Base-by-base conservation (phyloP, 2,113 vertebrate genomes). In the Proteles cristata region DNA sequence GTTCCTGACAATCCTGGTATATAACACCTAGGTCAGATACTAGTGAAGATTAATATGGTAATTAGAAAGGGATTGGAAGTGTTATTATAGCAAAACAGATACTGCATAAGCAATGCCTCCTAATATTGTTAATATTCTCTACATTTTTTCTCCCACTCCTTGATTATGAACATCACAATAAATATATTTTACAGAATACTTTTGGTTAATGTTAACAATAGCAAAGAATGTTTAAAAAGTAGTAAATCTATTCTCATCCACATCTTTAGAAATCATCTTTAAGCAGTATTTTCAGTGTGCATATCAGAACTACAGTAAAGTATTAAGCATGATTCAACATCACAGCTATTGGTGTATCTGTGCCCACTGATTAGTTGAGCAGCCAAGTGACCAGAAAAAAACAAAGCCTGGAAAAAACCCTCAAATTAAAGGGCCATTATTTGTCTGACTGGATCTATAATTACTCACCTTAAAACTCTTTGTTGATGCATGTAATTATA, bases 11-110 rank as follows among this genome's bases (percentile, higher is more conserved):
- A 96, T 86, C 76, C 81, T 93, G 89, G 77, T 94, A 89, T 93
- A 87, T 89, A 95, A 98, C 68, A 97, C 85, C 28, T 97, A 89
- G 93, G 92, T 97, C 94, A 97, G 90, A 94, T 66, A 79, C 93
- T 94, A 97, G 94, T 84, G 85, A 98, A 98, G 97, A 98, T 98
- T 97, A 98, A 98, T 98, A 97, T 63, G 53, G 2, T 96, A 98
- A 98, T 98, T 97, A 98, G 83, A 97, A 95, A 97, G 61, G 66
- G 45, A 88, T 84, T 87, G 79, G 76, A 98, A 88, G 33, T 94
- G 26, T 96, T 96, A 94, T 66, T 80, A n/a, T 58, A 94, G 79
- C 39, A 94, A 98, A 93, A 85, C 43, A 95, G 93, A 96, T 82
- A 96, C 55, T 90, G 83, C 0, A 16, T 83, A 63, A 93, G 45